phyloP scores from a whole-genome alignment of 2,797 vertebrate species.

The Esox lucius region DNA sequence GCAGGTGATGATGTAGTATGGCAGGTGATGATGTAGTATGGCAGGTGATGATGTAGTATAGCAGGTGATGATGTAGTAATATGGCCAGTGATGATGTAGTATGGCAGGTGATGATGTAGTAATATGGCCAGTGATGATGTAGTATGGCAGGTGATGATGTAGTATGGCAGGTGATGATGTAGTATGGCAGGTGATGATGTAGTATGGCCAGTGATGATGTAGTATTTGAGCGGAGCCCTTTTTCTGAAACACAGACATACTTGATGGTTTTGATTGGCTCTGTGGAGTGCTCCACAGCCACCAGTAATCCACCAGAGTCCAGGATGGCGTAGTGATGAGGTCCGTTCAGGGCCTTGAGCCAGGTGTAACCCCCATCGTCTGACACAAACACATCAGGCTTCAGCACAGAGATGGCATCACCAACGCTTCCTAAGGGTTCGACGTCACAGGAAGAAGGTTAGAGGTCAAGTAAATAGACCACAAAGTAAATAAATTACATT shows the following conservation, averaged over 20 bases:
- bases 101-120: too few species aligned
- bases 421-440: conserved; percentile 83
- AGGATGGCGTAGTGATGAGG: conserved; percentile 94
- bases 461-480: neutral
- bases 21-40: neutral
- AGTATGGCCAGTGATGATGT: neutral
- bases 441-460: neutral
- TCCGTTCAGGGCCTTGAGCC: conserved; percentile 84
- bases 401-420: conserved; percentile 86
- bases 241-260: conserved; percentile 65
- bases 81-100: neutral
- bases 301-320: conserved; percentile 92
- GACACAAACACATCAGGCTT: conserved; percentile 91
- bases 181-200: too few species aligned
- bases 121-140: neutral
- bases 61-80: too few species aligned
- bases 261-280: conserved; percentile 80
- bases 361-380: conserved; percentile 93
- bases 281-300: conserved; percentile 84
- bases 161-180: too few species aligned
- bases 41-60: too few species aligned
- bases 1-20: too few species aligned
- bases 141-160: too few species aligned
- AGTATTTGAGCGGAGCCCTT: neutral
- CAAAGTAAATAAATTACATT: neutral